Percentiles rank a stretch among this genome's conserved stretches.
Evolutionary conservation across 2,888 invertebrate species (phyloP).

Genomic region (Drosophila diplacantha): DNA sequence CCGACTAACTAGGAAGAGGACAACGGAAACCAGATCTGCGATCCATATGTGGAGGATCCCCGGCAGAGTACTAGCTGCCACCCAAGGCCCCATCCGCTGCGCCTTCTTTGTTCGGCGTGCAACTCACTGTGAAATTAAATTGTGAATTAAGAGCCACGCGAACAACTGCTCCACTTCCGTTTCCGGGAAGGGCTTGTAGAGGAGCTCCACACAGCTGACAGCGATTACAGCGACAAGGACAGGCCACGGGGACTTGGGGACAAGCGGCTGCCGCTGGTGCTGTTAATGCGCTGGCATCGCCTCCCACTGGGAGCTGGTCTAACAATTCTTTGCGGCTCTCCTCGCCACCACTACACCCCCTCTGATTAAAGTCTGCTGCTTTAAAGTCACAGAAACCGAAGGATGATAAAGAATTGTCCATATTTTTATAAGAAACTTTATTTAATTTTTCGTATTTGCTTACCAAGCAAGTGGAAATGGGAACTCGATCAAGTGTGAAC

Average conservation of each 20-base stretch:
- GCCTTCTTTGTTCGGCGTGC: conserved; percentile 50
- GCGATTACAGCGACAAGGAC: conserved; percentile 18
- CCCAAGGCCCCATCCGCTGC: not conserved
- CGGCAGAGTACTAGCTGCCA: not conserved
- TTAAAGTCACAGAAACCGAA: not conserved
- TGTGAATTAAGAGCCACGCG: conserved; percentile 62
- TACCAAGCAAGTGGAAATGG: too few species aligned
- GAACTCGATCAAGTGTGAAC: not conserved
- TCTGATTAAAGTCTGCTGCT: not conserved
- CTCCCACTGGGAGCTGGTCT: conserved; percentile 16
- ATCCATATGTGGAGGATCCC: conserved; percentile 6
- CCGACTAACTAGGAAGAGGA: not conserved
- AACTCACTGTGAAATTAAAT: conserved; percentile 71
- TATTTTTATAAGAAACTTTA: not conserved
- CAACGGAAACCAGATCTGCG: not conserved
- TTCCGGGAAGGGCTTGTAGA: not conserved
- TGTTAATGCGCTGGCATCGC: conserved; percentile 28
- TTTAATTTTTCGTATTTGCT: not conserved
- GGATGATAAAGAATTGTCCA: not conserved
- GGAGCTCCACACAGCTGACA: not conserved
- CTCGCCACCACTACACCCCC: not conserved
- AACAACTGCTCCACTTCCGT: conserved; percentile 3
- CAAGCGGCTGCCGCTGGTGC: not conserved
- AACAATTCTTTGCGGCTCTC: conserved; percentile 32
- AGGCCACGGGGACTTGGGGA: conserved; percentile 32